Evolutionary conservation across 2,888 invertebrate species (phyloP), one percentile per base, ranked within the genome.

Genomic region (Microctonus hyperodae): DNA sequence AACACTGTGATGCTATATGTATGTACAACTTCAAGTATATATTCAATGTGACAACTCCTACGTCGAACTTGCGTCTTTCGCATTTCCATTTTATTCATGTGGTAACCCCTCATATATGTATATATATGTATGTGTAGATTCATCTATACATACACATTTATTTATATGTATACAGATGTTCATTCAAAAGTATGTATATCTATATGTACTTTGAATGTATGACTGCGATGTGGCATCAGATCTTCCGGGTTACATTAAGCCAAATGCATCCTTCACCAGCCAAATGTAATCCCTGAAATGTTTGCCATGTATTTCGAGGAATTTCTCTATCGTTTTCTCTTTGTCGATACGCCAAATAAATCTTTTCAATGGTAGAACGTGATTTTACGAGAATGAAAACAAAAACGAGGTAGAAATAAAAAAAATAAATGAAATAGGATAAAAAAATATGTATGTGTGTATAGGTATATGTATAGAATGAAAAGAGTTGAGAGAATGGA

Each of bases 61-160:
- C 55, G 61, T 60, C 44, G 58, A 48, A 68, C 65, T 71, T 67
- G 63, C 55, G 51, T 69, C 72, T 72, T 70, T 72, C n/a, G 70
- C 60, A 72, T 76, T 76, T 73, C 70, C 65, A 69, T 73, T 70
- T 69, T 65, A 56, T 66, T 60, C 59, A 68, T 58, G 44, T 55
- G n/a, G 16, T 16, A 63, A 55, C 35, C 33, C 31, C 33, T 55
- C 10, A 28, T 28, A 28, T 28, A 28, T 28, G 28, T 28, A 28
- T 28, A 16, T 37, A 25, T 31, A 31, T 61, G n/a, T 25, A 22
- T 25, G 16, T 28, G 10, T 16, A n/a, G n/a, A 23, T 51, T 10
- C 22, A 33, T 9, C n/a, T 57, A 51, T 55, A 31, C 35, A 50
- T 58, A 28, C 55, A 23, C 20, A 50, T 56, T 28, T 13, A 51